phyloP scores from a whole-genome alignment of 30 jellyfish, hydroid and myxozoan genomes.

The Aurelia sp. region DNA sequence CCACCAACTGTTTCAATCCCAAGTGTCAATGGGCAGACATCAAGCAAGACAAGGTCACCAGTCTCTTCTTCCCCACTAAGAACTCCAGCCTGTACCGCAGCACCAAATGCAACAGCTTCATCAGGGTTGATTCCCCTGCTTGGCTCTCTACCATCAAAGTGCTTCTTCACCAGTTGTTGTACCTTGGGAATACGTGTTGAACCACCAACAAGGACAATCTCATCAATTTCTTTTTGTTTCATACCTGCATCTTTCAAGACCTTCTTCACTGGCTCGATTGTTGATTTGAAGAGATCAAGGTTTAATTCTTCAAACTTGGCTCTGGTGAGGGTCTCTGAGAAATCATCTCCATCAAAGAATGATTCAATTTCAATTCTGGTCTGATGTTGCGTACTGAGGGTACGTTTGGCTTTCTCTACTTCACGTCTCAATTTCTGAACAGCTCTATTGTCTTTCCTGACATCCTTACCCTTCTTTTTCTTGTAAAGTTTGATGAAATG shows the following conservation, averaged over 20 bases:
- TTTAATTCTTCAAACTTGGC: slow-evolving; percentile 98
- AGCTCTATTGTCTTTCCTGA: slow-evolving; percentile 97
- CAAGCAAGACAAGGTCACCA: slow-evolving; percentile 97
- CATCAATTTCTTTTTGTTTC: slow-evolving; percentile 84
- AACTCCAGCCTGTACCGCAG: slow-evolving; percentile 99
- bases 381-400: slow-evolving; percentile 99
- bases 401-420: slow-evolving; percentile 99
- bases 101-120: slow-evolving; percentile 99
- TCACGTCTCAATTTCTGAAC: slow-evolving; percentile 99
- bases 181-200: slow-evolving; percentile 99
- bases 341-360: slow-evolving; percentile 95
- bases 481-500: slow-evolving; percentile 96
- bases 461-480: slow-evolving; percentile 97
- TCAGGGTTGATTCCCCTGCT: slow-evolving; percentile 99
- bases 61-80: slow-evolving; percentile 99
- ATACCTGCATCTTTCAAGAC: slow-evolving; percentile 98
- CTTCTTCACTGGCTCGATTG: slow-evolving; percentile 90
- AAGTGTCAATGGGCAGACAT: slow-evolving; percentile 98
- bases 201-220: slow-evolving; percentile 99
- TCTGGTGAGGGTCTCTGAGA: slow-evolving; percentile 98
- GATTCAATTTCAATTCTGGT: slow-evolving; percentile 98
- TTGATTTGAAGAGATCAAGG: slow-evolving; percentile 86
- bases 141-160: slow-evolving; percentile 98
- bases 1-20: slow-evolving; percentile 99
- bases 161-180: slow-evolving; percentile 86